Percentiles rank a stretch among this genome's conserved stretches.
Evolutionary conservation across 1,140 invertebrate genomes (phyloP).

Genomic region (Chrysomallon squamiferum): DNA sequence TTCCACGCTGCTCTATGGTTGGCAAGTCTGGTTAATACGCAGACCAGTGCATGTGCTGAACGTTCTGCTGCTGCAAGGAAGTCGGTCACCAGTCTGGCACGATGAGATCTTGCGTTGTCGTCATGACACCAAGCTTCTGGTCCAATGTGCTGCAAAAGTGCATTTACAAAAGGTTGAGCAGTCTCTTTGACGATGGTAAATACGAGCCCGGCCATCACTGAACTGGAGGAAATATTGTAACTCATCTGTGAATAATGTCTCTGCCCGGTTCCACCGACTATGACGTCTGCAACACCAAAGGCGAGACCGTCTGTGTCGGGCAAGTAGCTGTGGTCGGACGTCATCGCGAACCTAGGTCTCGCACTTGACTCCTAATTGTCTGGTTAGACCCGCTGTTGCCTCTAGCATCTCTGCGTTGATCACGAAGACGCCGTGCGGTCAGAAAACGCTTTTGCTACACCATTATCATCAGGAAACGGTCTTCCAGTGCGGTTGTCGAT

Average conservation of each 20-base stretch:
- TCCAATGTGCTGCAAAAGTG: not conserved
- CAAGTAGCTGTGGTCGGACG: too few relatives aligned
- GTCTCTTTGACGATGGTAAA: not conserved
- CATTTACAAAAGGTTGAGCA: not conserved
- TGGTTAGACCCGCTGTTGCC: too few relatives aligned
- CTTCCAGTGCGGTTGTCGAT: too few relatives aligned
- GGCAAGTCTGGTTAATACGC: not conserved
- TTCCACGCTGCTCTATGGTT: not conserved
- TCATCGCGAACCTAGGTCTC: too few relatives aligned
- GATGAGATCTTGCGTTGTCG: not conserved
- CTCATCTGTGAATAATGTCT: not conserved
- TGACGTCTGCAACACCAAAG: not conserved
- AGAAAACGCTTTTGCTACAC: too few relatives aligned
- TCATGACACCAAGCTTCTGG: not conserved
- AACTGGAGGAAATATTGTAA: not conserved
- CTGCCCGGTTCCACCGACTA: not conserved
- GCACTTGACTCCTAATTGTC: too few relatives aligned
- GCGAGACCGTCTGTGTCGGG: too few relatives aligned
- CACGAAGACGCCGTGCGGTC: too few relatives aligned
- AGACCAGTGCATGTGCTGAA: not conserved
- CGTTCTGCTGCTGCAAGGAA: not conserved
- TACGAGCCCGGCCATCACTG: not conserved
- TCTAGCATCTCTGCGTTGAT: too few relatives aligned
- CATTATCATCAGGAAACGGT: too few relatives aligned
- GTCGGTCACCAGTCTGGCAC: not conserved